Evolutionary conservation across 2,113 vertebrate species (phyloP).

Genomic region (Aleadryas rufinucha): DNA sequence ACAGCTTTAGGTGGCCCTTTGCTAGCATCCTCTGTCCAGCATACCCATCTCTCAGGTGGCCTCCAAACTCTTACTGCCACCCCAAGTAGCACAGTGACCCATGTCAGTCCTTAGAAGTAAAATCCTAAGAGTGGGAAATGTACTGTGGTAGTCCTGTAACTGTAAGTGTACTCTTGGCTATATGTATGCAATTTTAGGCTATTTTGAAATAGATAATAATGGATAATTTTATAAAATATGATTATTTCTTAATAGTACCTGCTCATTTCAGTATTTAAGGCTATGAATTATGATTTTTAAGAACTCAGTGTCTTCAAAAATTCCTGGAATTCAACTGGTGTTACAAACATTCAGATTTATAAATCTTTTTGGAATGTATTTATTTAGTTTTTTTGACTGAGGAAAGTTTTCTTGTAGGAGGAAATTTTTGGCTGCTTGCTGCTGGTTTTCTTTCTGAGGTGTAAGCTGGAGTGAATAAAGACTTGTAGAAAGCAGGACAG

Average conservation of each 20-base stretch:
- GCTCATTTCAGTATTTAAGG: neutral
- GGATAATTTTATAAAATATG: neutral
- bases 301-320: neutral
- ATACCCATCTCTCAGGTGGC: fast-evolving
- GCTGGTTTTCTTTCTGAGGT: neutral
- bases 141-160: neutral
- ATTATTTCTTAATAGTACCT: neutral
- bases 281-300: neutral
- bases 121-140: neutral
- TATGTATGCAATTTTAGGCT: neutral
- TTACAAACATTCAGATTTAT: neutral
- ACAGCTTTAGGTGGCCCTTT: neutral
- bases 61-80: neutral
- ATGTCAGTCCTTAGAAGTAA: neutral
- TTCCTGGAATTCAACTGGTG: neutral
- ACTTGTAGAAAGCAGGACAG: neutral
- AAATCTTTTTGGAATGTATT: neutral
- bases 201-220: neutral
- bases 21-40: neutral
- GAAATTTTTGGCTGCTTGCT: neutral
- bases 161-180: neutral
- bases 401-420: neutral
- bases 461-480: neutral
- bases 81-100: fast-evolving
- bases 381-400: neutral